Base-by-base conservation (phyloP, 1,140 invertebrate genomes). In the Planococcus citri region DNA sequence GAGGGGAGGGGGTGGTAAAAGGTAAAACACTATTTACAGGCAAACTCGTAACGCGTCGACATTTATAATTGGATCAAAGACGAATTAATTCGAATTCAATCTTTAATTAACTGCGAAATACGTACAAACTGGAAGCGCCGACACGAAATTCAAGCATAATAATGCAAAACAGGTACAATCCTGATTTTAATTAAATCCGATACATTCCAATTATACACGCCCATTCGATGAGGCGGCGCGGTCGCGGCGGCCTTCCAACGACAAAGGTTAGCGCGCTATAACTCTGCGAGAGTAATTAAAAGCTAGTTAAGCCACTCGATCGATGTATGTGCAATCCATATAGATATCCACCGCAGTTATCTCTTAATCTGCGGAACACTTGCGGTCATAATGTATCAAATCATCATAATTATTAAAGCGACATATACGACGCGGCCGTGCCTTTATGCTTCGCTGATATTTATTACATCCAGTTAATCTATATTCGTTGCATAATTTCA, bases 351-450 rank as follows among this genome's bases (percentile, higher is more conserved):
- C 10, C n/a, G 12, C 41, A 51, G 41, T 51, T 51, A 51, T 51
- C 41, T 17, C 41, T 51, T 51, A 51, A 51, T 51, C 41, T 51
- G 41, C 41, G 41, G 41, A 51, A 51, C 41, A 51, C 41, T 51
- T 51, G 41, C 41, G 41, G 41, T 51, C 41, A 51, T 51, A 51
- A 51, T 51, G 41, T 51, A 51, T 51, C 41, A 51, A 51, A 51
- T 51, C 41, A 51, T 51, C 41, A 51, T 51, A 51, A 51, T 51
- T 51, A 51, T 51, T 51, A 51, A 51, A 51, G 41, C 41, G 41
- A 51, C 41, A 20, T 51, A 51, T 51, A 51, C 12, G 10, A 51
- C n/a, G n/a, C 41, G 41, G 41, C 12, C 12, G 29, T 33, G 41
- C 12, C 41, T 51, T 51, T 20, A 51, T 51, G 41, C 41, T 51